Conservation (phyloP, 2,113 vertebrate genomes). For the Bungarus multicinctus region DNA sequence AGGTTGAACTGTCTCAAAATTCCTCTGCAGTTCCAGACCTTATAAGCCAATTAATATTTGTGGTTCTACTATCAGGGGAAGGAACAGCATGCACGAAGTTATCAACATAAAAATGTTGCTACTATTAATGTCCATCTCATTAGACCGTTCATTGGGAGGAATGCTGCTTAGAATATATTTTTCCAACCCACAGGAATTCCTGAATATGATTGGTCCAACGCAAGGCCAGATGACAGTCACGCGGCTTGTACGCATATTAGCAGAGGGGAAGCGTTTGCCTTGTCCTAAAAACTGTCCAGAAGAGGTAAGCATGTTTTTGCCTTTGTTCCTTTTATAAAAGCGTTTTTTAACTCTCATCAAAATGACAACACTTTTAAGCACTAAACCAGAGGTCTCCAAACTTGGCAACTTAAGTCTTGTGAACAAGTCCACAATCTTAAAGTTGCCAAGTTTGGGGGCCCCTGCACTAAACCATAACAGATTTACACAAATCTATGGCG, state of each 20-base stretch:
- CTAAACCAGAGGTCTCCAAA: not conserved
- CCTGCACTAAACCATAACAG: not conserved
- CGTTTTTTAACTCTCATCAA: not conserved
- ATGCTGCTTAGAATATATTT: not conserved
- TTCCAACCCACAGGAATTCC: conserved; percentile 77
- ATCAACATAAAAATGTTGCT: not conserved
- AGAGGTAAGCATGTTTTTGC: conserved; percentile 65
- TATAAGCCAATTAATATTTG: not conserved
- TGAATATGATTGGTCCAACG: conserved; percentile 85
- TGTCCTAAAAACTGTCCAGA: conserved; percentile 80
- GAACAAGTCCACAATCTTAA: no score
- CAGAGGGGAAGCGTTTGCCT: conserved; percentile 83
- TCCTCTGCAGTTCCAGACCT: not conserved
- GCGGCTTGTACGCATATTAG: conserved; percentile 79
- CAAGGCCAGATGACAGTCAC: conserved; percentile 96
- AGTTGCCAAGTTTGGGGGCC: no score
- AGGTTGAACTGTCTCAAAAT: not conserved
- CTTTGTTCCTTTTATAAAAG: not conserved
- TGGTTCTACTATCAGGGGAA: not conserved
- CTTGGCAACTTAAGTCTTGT: no score
- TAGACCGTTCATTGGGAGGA: not conserved
- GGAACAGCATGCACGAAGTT: not conserved
- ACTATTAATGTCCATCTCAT: not conserved
- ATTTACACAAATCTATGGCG: not conserved
- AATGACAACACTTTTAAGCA: not conserved